phyloP scores from a whole-genome alignment of 2,888 invertebrate species.

The Plemyria rubiginata region DNA sequence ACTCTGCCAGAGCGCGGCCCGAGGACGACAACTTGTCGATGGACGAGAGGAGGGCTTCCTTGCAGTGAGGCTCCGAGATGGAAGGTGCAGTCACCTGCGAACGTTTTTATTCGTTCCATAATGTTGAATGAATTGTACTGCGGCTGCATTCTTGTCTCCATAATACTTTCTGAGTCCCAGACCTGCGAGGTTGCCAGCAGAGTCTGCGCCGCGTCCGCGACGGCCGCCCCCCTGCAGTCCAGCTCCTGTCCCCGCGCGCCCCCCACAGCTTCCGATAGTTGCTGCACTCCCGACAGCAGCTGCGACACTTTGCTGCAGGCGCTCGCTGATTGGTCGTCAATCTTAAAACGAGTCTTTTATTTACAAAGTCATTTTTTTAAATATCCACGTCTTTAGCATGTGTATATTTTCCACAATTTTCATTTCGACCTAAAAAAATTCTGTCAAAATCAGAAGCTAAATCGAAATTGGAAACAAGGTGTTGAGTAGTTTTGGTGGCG shows the following conservation, averaged over 20 bases:
- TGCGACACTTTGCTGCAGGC: constrained; percentile 51
- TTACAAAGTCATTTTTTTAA: no score
- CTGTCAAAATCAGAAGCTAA: no score
- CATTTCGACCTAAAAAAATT: no score
- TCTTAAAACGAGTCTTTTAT: constrained; percentile 25
- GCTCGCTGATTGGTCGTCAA: constrained; percentile 48
- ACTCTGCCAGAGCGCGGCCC: constrained; percentile 36
- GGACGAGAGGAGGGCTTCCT: constrained; percentile 47
- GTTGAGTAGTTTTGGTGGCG: background rate
- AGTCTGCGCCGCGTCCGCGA: constrained; percentile 50
- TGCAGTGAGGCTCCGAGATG: constrained; percentile 50
- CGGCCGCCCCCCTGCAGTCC: constrained; percentile 45
- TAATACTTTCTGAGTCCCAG: background rate
- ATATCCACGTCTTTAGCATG: no score
- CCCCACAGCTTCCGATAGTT: constrained; percentile 45
- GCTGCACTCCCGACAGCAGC: constrained; percentile 51
- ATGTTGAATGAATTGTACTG: no score
- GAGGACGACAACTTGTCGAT: constrained; percentile 42
- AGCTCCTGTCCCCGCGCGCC: constrained; percentile 45
- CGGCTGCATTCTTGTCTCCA: no score
- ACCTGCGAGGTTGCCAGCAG: constrained; percentile 50
- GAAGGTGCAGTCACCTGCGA: constrained; percentile 50
- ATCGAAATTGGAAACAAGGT: no score
- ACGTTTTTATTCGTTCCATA: background rate
- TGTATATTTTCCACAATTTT: no score